Base-by-base conservation (phyloP, 2,888 invertebrate species). In the Tenthredo livida region DNA sequence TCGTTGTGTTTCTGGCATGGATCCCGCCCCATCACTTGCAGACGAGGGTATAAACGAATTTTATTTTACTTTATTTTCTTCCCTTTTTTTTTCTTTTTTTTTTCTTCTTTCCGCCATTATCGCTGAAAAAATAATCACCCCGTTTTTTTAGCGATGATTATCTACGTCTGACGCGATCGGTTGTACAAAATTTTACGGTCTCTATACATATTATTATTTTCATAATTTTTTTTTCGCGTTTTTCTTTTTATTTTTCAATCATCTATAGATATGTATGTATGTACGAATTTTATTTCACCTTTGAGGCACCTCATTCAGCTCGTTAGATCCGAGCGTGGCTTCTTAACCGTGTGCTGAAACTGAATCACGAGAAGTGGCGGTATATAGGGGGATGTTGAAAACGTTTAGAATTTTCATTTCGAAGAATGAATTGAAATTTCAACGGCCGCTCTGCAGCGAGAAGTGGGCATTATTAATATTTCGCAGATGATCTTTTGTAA, bases 241-340 rank as follows among this genome's bases (percentile, higher is more conserved):
- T 37, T 7, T n/a, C 0, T n/a, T 40, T 33, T 70, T n/a, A 17
- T 33, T 17, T 37, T 7, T n/a, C 70, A n/a, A 54, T 50, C 50
- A 50, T 40, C 70, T 37, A 70, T 17, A 25, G n/a, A 70, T 37
- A 7, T 6, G 37, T 37, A 5, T 17, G 37, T 37, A n/a, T 37
- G 29, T 70, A n/a, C n/a, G 37, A 37, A 75, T 75, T 75, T 47
- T 47, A 75, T 75, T 77, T 77, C 54, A 77, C 77, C 77, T 77
- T 77, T 54, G 77, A 77, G 50, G 54, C 33, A 54, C 9, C 77
- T 33, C 4, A 33, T 33, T 33, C 21, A 29, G 54, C 77, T 77
- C 77, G 77, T 77, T 77, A 77, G 54, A 77, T 33, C 7, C 33
- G 10, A 40, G 21, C 37, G 37, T 12, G 43, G 5, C 10, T 43